Evolutionary conservation across 1,140 invertebrate species (phyloP), one percentile per base, ranked within the genome.

Genomic region (Thaumatotibia leucotreta): DNA sequence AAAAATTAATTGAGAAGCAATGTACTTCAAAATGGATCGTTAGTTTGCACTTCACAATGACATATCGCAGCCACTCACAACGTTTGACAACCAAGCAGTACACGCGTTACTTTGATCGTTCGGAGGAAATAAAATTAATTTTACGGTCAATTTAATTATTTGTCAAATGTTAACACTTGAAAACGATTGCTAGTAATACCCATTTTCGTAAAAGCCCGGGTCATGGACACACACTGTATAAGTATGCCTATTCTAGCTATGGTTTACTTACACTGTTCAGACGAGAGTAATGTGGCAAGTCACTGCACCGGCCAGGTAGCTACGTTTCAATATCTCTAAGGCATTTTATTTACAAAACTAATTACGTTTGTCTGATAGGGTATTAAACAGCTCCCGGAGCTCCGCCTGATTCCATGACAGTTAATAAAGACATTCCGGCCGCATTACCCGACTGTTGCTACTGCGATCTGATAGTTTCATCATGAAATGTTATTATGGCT

Each of bases 291-390:
- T 84, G 79, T 76, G 79, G 83, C 87, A 85, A 88, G 84, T 86
- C 85, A 87, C 77, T 76, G 63, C 78, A 69, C 70, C 68, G 73
- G 68, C 77, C 83, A 88, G 83, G 87, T 90, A 90, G 86, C 86
- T 82, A 85, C 84, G 86, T 89, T 90, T 89, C 86, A 90, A 89
- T 90, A 86, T 88, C 84, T 84, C 75, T 69, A 75, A 84, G 83
- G 85, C 85, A 89, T 88, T 90, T 89, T 88, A 90, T 90, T 88
- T 90, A 90, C 84, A 90, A 89, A 90, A 90, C 83, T 90, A 90
- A 90, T 90, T 89, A 90, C 80, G 84, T 89, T 88, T 88, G 83
- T 84, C 82, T 87, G 88, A 90, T 89, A 73, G 83, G 66, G 73
- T 90, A 84, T 89, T 83, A 86, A 84, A 83, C 78, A 84, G 79